These are phyloP conservation scores for Spialia ferax DNA, from an alignment of 2,888 invertebrate species.

Conservation along the genomic window DNA sequence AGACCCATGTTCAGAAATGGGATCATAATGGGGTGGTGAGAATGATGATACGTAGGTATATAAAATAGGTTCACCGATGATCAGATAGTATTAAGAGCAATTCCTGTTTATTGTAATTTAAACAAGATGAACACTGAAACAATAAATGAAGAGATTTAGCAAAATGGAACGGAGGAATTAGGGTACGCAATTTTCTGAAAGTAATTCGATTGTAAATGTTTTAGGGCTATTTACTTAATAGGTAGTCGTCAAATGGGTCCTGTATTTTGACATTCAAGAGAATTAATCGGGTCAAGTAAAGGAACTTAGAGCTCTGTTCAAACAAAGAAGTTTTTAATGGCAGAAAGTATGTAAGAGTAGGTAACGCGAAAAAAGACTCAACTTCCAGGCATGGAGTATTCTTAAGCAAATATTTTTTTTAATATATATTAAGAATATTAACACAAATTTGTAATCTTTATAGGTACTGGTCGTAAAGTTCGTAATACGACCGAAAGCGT, in stretches of 20 bases:
- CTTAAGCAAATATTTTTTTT: background rate
- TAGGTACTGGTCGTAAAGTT: slow-evolving; percentile 21
- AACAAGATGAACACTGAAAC: background rate
- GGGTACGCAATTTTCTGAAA: slow-evolving; percentile 7
- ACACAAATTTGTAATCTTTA: background rate
- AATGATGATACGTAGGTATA: too few species aligned
- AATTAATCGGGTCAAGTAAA: slow-evolving; percentile 18
- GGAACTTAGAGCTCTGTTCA: background rate
- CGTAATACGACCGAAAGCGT: slow-evolving; percentile 17
- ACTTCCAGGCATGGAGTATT: background rate
- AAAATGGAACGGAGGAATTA: slow-evolving; percentile 14
- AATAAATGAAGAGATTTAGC: slow-evolving; percentile 7
- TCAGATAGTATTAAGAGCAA: background rate
- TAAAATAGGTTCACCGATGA: background rate
- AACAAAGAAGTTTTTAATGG: slow-evolving; percentile 2
- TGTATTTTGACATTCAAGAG: slow-evolving; percentile 20
- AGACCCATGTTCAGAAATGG: too few species aligned
- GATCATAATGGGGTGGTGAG: too few species aligned
- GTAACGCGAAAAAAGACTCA: background rate
- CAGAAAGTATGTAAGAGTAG: slow-evolving; percentile 3
- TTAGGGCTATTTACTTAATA: slow-evolving; percentile 31
- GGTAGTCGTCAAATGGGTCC: slow-evolving; percentile 18
- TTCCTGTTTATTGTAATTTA: background rate
- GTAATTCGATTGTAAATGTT: slow-evolving; percentile 32
- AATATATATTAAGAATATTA: too few species aligned